Percentiles rank a stretch among this genome's conserved stretches.
phyloP scores from a whole-genome alignment of 2,888 invertebrate species.

The Lordiphosa andalusiaca region DNA sequence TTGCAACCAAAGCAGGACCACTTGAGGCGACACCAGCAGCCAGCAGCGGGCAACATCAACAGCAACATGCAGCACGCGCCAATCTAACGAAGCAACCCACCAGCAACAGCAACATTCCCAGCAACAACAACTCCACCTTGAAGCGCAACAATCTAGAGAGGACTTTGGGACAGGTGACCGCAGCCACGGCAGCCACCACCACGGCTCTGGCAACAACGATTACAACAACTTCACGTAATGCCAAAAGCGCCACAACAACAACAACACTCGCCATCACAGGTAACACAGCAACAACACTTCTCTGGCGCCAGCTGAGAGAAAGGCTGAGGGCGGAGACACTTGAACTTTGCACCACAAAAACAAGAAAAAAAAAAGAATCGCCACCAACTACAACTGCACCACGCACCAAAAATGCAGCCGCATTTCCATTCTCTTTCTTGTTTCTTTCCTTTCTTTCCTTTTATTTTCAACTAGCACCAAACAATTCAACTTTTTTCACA shows the following conservation, averaged over 20 bases:
- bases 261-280: slow-evolving; percentile 70
- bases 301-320: no score
- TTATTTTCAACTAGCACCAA: neutral
- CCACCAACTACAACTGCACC: slow-evolving; percentile 23
- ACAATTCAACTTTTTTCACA: neutral
- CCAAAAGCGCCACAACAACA: slow-evolving; percentile 66
- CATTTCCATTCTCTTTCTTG: neutral
- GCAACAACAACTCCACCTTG: slow-evolving; percentile 48
- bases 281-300: slow-evolving; percentile 35
- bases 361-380: slow-evolving; percentile 12
- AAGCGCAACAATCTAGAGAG: slow-evolving; percentile 35
- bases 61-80: slow-evolving; percentile 50
- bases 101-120: slow-evolving; percentile 38
- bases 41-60: slow-evolving; percentile 30
- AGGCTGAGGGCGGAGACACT: slow-evolving; percentile 16
- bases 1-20: slow-evolving; percentile 76
- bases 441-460: neutral
- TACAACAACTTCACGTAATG: slow-evolving; percentile 69
- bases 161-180: slow-evolving; percentile 45
- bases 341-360: slow-evolving; percentile 53
- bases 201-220: slow-evolving; percentile 62
- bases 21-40: slow-evolving; percentile 70
- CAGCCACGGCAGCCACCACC: slow-evolving; percentile 66
- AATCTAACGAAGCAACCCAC: slow-evolving; percentile 71
- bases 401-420: slow-evolving; percentile 2